phyloP scores from a whole-genome alignment of 2,888 invertebrate genomes.

The Rhagium mordax region DNA sequence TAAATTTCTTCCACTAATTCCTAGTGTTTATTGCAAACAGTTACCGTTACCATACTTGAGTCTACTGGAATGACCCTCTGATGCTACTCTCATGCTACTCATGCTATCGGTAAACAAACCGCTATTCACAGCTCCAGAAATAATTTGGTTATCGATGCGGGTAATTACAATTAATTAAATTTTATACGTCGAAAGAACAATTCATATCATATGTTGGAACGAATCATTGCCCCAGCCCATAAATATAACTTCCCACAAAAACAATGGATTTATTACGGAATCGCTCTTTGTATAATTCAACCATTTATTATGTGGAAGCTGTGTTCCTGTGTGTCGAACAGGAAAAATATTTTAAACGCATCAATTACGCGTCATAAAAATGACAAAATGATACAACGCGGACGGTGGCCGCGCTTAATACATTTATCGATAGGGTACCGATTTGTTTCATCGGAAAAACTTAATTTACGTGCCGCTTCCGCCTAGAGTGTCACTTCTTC shows the following conservation, averaged over 20 bases:
- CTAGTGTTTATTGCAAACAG: too few relatives aligned
- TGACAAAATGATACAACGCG: constrained; percentile 40
- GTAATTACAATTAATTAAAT: background rate
- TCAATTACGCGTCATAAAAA: constrained; percentile 47
- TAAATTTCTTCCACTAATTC: too few relatives aligned
- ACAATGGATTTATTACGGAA: constrained; percentile 25
- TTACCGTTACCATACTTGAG: too few relatives aligned
- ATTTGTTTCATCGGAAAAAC: constrained; percentile 50
- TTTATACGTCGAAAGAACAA: constrained; percentile 14
- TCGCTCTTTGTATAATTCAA: constrained; percentile 47
- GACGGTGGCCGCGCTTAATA: constrained; percentile 18
- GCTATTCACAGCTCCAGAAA: too few relatives aligned
- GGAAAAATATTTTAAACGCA: constrained; percentile 49
- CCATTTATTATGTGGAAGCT: constrained; percentile 37
- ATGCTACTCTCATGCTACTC: too few relatives aligned
- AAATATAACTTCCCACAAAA: constrained; percentile 34
- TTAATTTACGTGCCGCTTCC: constrained; percentile 55
- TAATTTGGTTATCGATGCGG: background rate
- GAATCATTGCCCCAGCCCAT: constrained; percentile 33
- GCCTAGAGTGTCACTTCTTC: constrained; percentile 44
- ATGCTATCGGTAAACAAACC: too few relatives aligned
- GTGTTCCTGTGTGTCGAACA: constrained; percentile 45
- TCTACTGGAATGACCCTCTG: too few relatives aligned
- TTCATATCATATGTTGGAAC: constrained; percentile 36
- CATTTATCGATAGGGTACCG: constrained; percentile 5